phyloP scores from a whole-genome alignment of 1,140 invertebrate genomes.

The Acromyrmex heyeri region DNA sequence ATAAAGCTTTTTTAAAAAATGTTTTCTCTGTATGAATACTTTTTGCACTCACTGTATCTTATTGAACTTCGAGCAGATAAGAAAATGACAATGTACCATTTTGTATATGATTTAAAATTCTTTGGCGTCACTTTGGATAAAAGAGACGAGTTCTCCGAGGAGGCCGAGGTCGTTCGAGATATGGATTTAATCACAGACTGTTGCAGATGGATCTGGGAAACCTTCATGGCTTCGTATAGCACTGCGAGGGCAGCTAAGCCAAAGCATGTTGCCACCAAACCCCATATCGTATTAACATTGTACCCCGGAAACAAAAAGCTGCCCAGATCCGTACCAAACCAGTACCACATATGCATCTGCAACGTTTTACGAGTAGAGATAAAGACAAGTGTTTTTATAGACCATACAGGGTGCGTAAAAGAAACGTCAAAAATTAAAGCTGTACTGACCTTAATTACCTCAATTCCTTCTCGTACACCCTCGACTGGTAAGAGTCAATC shows the following conservation, averaged over 20 bases:
- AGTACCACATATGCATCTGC: constrained; percentile 88
- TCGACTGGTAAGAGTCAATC: constrained; percentile 5
- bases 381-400: neutral
- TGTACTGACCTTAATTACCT: constrained; percentile 44
- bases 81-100: constrained; percentile 71
- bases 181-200: constrained; percentile 64
- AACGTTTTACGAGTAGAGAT: constrained; percentile 14
- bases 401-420: neutral
- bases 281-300: constrained; percentile 83
- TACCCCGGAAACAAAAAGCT: constrained; percentile 88
- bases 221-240: constrained; percentile 88
- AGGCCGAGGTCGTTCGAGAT: constrained; percentile 29
- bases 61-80: neutral
- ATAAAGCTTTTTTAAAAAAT: too few species aligned
- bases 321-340: constrained; percentile 87
- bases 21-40: too few species aligned
- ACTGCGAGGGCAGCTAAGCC: constrained; percentile 86
- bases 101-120: constrained; percentile 50
- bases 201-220: constrained; percentile 81
- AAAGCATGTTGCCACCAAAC: constrained; percentile 87
- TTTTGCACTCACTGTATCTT: neutral
- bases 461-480: neutral
- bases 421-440: neutral
- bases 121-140: constrained; percentile 77
- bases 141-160: constrained; percentile 81